Evolutionary conservation across 2,113 vertebrate genomes (phyloP).

Genomic region (Nyctereutes procyonoides): DNA sequence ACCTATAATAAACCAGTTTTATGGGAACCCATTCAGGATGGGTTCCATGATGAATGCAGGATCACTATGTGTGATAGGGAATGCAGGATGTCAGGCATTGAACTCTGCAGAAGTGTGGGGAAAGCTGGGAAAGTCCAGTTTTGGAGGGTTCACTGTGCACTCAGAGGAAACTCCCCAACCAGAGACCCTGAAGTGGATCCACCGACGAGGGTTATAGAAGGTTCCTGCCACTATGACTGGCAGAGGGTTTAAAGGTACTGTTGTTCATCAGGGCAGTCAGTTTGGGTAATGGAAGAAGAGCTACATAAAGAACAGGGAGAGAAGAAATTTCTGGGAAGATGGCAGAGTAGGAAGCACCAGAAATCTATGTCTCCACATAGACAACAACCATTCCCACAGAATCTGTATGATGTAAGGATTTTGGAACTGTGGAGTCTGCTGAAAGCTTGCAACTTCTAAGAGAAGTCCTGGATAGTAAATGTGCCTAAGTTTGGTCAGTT

Average conservation of each 20-base stretch:
- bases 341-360: neutral
- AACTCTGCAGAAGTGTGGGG: neutral
- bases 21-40: neutral
- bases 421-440: neutral
- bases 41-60: too few species aligned
- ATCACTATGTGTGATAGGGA: neutral
- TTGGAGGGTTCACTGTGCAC: neutral
- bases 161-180: neutral
- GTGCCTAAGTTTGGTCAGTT: neutral
- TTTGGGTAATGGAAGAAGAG: neutral
- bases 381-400: neutral
- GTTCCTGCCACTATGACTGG: neutral
- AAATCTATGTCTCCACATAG: neutral
- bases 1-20: neutral
- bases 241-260: neutral
- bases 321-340: neutral
- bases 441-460: too few species aligned
- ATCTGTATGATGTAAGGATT: neutral
- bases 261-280: neutral
- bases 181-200: too few species aligned
- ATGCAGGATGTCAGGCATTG: neutral
- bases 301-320: neutral
- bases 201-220: neutral
- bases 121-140: neutral
- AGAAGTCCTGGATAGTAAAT: neutral